Conservation (phyloP, 2,888 invertebrate genomes). For the Protodeltote pygarga region DNA sequence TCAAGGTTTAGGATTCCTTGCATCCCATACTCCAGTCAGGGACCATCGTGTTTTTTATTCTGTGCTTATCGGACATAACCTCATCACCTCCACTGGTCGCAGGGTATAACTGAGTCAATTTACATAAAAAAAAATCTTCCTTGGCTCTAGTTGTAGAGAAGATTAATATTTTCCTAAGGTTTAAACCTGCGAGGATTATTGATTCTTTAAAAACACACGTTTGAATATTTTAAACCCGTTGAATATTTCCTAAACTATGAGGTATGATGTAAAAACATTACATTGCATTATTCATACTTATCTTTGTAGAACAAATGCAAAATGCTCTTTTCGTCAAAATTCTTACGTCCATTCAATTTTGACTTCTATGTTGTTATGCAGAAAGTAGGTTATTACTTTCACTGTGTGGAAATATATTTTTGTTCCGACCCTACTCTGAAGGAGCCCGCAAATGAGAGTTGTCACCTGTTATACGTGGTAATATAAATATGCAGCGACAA, state of each 20-base stretch:
- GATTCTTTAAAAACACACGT: no score
- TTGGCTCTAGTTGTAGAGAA: no score
- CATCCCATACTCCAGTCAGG: no score
- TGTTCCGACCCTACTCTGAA: slow-evolving; percentile 41
- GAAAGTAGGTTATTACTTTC: slow-evolving; percentile 22
- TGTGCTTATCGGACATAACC: no score
- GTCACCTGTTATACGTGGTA: slow-evolving; percentile 52
- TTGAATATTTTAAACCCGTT: no score
- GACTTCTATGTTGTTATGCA: background rate
- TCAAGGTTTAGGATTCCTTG: no score
- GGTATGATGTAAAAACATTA: slow-evolving; percentile 38
- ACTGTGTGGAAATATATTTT: slow-evolving; percentile 20
- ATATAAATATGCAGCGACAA: slow-evolving; percentile 47
- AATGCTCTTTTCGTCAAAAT: background rate
- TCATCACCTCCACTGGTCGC: no score
- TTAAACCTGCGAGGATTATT: no score
- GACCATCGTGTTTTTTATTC: no score
- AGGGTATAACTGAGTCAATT: no score
- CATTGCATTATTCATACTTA: slow-evolving; percentile 42
- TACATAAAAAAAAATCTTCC: no score
- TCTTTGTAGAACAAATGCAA: slow-evolving; percentile 26
- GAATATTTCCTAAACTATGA: slow-evolving; percentile 28
- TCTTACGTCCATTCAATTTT: slow-evolving; percentile 12
- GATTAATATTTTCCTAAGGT: no score
- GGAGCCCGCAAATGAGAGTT: slow-evolving; percentile 49